phyloP scores from a whole-genome alignment of 2,113 vertebrate genomes.

The Thamnaconus septentrionalis region DNA sequence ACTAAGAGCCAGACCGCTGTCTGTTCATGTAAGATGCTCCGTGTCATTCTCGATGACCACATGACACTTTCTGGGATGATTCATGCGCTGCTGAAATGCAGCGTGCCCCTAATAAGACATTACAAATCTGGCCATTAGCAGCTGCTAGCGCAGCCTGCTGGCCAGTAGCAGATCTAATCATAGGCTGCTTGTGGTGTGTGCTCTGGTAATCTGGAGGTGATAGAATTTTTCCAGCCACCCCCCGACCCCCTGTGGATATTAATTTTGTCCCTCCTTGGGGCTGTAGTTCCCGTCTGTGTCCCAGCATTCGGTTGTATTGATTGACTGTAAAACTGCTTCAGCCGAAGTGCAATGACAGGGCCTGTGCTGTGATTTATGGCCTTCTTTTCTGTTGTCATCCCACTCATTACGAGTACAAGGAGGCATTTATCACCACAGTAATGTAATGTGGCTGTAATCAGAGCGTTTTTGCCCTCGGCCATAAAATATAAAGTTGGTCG shows the following conservation, averaged over 20 bases:
- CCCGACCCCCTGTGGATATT: neutral
- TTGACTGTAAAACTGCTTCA: constrained; percentile 19
- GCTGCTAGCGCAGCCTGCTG: neutral
- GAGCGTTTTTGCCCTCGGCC: constrained; percentile 6
- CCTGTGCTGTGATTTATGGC: constrained; percentile 28
- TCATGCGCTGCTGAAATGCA: constrained; percentile 6
- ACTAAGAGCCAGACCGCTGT: constrained; percentile 31
- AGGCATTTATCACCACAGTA: constrained; percentile 33
- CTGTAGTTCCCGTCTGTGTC: constrained; percentile 1
- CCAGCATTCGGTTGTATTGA: constrained; percentile 8
- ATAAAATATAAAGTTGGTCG: no score
- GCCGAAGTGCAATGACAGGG: constrained; percentile 19
- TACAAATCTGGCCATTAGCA: neutral
- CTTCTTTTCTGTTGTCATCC: constrained; percentile 27
- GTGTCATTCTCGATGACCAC: constrained; percentile 8
- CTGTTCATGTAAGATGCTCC: constrained; percentile 9
- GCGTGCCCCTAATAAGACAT: constrained; percentile 15
- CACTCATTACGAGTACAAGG: constrained; percentile 22
- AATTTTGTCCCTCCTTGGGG: constrained; percentile 4
- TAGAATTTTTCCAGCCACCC: neutral
- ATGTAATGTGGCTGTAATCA: constrained; percentile 12
- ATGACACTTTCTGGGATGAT: constrained; percentile 10
- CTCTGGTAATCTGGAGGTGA: constrained; percentile 3
- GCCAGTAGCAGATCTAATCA: neutral
- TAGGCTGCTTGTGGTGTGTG: constrained; percentile 1